These are phyloP conservation scores for Pantelozetes paolii DNA, from an alignment of 2,888 invertebrate species.

Conservation along the genomic window DNA sequence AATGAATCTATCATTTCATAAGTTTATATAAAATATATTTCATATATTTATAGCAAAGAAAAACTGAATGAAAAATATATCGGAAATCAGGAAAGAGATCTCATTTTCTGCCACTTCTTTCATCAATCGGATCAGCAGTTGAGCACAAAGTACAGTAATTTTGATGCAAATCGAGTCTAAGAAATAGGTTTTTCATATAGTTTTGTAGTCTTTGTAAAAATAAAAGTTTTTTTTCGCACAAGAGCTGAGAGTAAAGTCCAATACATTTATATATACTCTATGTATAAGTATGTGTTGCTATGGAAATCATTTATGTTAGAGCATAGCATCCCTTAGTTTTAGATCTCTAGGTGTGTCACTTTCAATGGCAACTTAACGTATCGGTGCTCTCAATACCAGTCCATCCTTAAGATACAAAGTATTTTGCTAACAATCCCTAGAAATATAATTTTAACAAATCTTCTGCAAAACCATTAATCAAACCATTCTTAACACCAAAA, in stretches of 20 bases:
- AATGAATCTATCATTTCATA: too few species aligned
- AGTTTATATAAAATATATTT: neutral
- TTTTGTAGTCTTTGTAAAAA: neutral
- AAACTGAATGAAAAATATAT: neutral
- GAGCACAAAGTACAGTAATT: neutral
- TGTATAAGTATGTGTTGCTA: neutral
- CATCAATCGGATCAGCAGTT: neutral
- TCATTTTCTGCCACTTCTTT: neutral
- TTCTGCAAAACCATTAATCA: too few species aligned
- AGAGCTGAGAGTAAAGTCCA: neutral
- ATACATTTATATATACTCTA: neutral
- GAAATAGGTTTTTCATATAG: neutral
- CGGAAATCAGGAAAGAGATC: neutral
- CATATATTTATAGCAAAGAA: neutral
- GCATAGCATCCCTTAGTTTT: constrained; percentile 12
- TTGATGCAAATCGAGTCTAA: constrained; percentile 21
- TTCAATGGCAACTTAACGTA: constrained; percentile 26
- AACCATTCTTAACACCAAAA: too few species aligned
- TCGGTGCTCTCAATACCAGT: neutral
- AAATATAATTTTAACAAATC: too few species aligned
- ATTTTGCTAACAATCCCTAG: too few species aligned
- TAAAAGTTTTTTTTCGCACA: neutral
- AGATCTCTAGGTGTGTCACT: constrained; percentile 29
- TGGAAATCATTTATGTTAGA: constrained; percentile 1
- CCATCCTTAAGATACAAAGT: neutral